Conservation (phyloP, 2,888 invertebrate genomes). For the Drosophila nr. perissopoda region DNA sequence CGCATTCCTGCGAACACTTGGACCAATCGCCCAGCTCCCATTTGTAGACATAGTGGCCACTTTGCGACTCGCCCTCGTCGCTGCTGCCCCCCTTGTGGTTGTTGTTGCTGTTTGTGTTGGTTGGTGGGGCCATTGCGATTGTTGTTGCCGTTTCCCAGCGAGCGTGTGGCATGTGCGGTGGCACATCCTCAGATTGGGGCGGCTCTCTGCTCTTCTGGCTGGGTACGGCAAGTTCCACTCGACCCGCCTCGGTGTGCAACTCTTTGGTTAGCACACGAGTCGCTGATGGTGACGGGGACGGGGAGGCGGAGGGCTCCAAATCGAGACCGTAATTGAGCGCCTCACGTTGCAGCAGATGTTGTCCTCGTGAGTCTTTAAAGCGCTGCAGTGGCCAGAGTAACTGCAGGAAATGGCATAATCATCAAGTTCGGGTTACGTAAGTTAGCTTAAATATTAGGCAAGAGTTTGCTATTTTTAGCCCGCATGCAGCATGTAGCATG, state of each 20-base stretch:
- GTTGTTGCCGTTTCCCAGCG: constrained; percentile 74
- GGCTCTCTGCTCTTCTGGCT: not conserved
- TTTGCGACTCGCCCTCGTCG: constrained; percentile 58
- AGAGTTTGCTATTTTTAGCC: constrained; percentile 18
- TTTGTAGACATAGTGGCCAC: constrained; percentile 87
- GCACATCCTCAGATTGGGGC: constrained; percentile 31
- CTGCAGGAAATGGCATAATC: constrained; percentile 85
- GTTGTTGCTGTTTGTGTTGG: constrained; percentile 30
- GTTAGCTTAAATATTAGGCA: constrained; percentile 25
- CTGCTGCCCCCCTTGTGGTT: constrained; percentile 26
- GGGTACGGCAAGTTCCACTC: constrained; percentile 27
- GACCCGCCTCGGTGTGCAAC: constrained; percentile 54
- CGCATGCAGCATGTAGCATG: constrained; percentile 21
- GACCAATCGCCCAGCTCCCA: constrained; percentile 95
- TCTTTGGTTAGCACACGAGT: constrained; percentile 58
- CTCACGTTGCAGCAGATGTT: constrained; percentile 87
- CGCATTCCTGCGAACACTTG: constrained; percentile 93
- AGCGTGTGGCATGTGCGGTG: constrained; percentile 78
- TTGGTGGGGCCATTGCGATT: constrained; percentile 28
- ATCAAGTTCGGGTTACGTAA: constrained; percentile 26
- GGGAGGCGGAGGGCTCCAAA: constrained; percentile 71
- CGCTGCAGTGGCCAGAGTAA: constrained; percentile 93
- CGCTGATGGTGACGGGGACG: constrained; percentile 28
- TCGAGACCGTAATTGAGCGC: constrained; percentile 85
- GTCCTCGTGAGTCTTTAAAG: constrained; percentile 89